Percentiles rank a stretch among this genome's conserved stretches.
Evolutionary conservation across 2,113 vertebrate species (phyloP).

Genomic region (Gymnogyps californianus): DNA sequence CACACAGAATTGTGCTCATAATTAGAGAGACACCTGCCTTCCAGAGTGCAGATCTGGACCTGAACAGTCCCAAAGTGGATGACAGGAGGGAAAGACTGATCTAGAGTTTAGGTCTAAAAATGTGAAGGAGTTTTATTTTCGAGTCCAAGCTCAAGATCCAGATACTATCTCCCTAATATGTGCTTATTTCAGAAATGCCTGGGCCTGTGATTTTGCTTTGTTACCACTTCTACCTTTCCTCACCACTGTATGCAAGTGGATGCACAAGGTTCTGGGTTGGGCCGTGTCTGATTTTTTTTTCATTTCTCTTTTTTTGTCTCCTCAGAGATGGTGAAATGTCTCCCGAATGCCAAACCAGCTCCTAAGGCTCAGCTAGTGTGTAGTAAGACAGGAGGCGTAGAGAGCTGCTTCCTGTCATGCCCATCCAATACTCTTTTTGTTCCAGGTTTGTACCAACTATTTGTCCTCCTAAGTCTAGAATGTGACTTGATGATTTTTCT

Average conservation of each 20-base stretch:
- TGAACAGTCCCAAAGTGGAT: not conserved
- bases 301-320: constrained; percentile 8
- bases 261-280: not conserved
- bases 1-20: not conserved
- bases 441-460: constrained; percentile 78
- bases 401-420: constrained; percentile 89
- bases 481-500: not conserved
- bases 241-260: not conserved
- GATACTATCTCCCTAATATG: not conserved
- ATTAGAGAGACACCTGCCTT: not conserved
- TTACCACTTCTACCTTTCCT: not conserved
- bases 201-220: not conserved
- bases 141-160: not conserved
- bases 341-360: constrained; percentile 77
- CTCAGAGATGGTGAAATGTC: constrained; percentile 88
- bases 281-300: not conserved
- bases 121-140: not conserved
- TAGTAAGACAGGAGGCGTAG: constrained; percentile 81
- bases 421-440: constrained; percentile 85
- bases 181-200: not conserved
- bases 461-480: not conserved
- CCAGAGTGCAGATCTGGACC: not conserved
- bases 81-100: not conserved
- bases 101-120: not conserved
- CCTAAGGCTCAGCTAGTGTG: constrained; percentile 86